Evolutionary conservation across 2,797 vertebrate species (phyloP).

Genomic region (Sebastes taczanowskii): DNA sequence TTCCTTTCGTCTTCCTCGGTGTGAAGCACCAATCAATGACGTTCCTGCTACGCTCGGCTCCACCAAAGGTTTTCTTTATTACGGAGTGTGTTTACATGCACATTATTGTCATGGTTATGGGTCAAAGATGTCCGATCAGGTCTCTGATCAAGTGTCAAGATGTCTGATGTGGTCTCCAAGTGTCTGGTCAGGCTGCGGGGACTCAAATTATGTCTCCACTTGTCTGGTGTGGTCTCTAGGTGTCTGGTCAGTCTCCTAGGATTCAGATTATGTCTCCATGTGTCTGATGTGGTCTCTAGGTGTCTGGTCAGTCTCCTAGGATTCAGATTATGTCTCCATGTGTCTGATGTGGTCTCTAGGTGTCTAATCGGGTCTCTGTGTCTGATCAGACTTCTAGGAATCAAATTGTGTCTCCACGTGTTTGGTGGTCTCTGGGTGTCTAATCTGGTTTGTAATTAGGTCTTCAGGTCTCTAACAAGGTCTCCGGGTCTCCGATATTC

Average conservation of each 20-base stretch:
- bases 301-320: neutral
- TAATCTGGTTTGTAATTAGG: neutral
- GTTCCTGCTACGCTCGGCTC: neutral
- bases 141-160: neutral
- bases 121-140: neutral
- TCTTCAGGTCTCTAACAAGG: neutral
- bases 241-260: neutral
- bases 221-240: neutral
- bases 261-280: neutral
- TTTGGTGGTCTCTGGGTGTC: neutral
- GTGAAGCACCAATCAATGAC: conserved; percentile 17
- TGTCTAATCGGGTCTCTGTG: neutral
- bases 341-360: neutral
- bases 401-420: neutral
- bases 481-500: neutral
- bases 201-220: neutral
- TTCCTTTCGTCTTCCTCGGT: neutral
- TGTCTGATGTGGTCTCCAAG: neutral
- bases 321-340: neutral
- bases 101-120: neutral
- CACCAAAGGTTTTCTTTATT: conserved; percentile 29
- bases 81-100: neutral
- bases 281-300: neutral
- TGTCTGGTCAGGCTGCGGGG: neutral
- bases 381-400: neutral